Base-by-base conservation (phyloP, 2,888 invertebrate species). In the Microctonus hyperodae region DNA sequence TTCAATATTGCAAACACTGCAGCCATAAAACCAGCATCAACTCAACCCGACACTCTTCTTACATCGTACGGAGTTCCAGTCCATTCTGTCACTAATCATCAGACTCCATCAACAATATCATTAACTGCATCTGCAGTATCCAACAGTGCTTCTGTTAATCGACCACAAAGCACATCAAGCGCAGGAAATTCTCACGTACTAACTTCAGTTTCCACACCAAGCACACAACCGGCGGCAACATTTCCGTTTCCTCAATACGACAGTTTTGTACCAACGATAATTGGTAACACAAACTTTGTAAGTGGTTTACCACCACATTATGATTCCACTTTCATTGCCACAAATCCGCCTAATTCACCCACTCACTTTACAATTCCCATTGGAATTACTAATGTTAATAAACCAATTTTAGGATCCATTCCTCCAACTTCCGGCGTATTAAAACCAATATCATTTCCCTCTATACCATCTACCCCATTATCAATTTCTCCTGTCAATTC, bases 341-440 rank as follows among this genome's bases (percentile, higher is more conserved):
- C 70, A 1, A 56, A 50, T 9, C 22, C 62, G 51, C 40, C 69
- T 22, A 25, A 22, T 56, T 61, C 79, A 3, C 81, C 82, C 0
- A 83, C 82, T 1, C 80, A 83, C 28, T 81, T 83, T 20, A 79
- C 74, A 0, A 69, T 83, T 25, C 82, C 83, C 0, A 76, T 83
- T 64, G 81, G 82, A 0, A 72, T 70, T 10, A 58, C 69, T 16
- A 68, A 67, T 9, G 44, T n/a, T 4, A 25, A 28, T n/a, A 53
- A 61, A 61, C 75, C 79, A 13, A 16, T 31, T 9, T 65, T 67
- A 5, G 50, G 61, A 7, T 44, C 70, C 1, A 53, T 73, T 11
- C 65, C 73, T 4, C 64, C 57, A 40, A 59, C 64, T 22, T 35
- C 65, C 37, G 20, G 68, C 7, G 20, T 64, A 0, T 35, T 66